These are phyloP conservation scores for Tenodera sinensis DNA, from an alignment of 2,888 invertebrate species.

Conservation along the genomic window DNA sequence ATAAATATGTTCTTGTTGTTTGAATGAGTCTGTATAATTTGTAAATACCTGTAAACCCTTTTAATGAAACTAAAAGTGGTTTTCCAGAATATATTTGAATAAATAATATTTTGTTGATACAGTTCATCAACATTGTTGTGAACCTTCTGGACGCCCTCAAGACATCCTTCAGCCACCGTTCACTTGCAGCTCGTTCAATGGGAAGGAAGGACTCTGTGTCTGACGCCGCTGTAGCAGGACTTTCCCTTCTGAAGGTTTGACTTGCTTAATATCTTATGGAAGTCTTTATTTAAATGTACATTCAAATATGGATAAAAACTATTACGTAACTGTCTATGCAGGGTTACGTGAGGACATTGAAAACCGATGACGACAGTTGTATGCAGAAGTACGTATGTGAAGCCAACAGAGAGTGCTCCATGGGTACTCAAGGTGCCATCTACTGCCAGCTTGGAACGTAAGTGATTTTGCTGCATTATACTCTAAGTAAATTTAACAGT, in stretches of 20 bases:
- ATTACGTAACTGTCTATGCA: conserved; percentile 34
- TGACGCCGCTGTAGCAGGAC: conserved; percentile 83
- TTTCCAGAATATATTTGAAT: background rate
- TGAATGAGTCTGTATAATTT: no score
- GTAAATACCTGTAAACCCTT: no score
- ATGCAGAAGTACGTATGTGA: conserved; percentile 86
- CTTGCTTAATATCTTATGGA: background rate
- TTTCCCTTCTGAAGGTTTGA: conserved; percentile 71
- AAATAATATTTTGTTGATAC: conserved; percentile 31
- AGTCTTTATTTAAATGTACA: background rate
- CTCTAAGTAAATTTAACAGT: background rate
- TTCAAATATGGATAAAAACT: background rate
- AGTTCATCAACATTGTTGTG: conserved; percentile 91
- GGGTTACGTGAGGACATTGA: conserved; percentile 77
- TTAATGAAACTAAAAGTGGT: background rate
- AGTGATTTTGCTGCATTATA: conserved; percentile 46
- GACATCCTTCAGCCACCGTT: conserved; percentile 89
- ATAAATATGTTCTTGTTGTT: no score
- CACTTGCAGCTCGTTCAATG: conserved; percentile 76
- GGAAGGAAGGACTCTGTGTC: conserved; percentile 86
- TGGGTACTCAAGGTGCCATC: conserved; percentile 73
- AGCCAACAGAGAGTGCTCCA: conserved; percentile 81
- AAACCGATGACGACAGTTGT: conserved; percentile 73
- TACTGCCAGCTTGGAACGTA: conserved; percentile 93
- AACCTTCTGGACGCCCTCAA: conserved; percentile 87